These are phyloP conservation scores for Sebastes alutus DNA, from an alignment of 2,797 vertebrate species.

Conservation along the genomic window DNA sequence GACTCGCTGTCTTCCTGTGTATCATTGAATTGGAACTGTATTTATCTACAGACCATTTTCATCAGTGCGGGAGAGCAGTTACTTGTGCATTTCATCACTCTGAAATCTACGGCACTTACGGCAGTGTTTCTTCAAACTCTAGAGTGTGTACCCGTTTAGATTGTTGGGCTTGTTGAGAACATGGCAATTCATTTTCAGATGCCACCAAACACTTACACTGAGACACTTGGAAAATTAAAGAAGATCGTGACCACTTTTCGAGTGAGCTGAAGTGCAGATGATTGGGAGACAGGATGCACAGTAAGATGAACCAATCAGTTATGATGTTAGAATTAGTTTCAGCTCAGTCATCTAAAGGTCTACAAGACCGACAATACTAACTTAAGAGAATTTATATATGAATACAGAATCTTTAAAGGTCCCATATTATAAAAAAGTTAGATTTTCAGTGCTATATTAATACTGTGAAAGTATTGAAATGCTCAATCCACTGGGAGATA, in stretches of 20 bases:
- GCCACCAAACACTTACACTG: neutral
- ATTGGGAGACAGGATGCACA: neutral
- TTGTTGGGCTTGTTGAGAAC: slow-evolving; percentile 14
- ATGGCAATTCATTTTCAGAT: slow-evolving; percentile 12
- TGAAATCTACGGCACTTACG: slow-evolving; percentile 28
- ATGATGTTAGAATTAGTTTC: neutral
- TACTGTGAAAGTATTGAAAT: too few relatives aligned
- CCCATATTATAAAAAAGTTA: too few relatives aligned
- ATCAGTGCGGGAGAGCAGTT: slow-evolving; percentile 35
- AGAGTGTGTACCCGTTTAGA: slow-evolving; percentile 26
- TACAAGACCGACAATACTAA: neutral
- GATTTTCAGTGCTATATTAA: too few relatives aligned
- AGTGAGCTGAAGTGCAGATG: slow-evolving; percentile 21
- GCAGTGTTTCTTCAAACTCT: slow-evolving; percentile 9
- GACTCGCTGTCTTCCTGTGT: slow-evolving; percentile 37
- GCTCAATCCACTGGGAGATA: too few relatives aligned
- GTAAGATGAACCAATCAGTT: slow-evolving; percentile 6
- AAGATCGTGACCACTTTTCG: slow-evolving; percentile 4
- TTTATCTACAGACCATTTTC: slow-evolving; percentile 51
- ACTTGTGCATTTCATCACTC: slow-evolving; percentile 52
- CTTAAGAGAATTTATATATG: neutral
- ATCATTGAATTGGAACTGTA: slow-evolving; percentile 50
- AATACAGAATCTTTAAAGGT: neutral
- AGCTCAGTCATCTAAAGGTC: neutral
- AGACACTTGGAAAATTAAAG: neutral